These are phyloP conservation scores for Gymnogyps californianus DNA, from an alignment of 2,113 vertebrate species.

Conservation along the genomic window DNA sequence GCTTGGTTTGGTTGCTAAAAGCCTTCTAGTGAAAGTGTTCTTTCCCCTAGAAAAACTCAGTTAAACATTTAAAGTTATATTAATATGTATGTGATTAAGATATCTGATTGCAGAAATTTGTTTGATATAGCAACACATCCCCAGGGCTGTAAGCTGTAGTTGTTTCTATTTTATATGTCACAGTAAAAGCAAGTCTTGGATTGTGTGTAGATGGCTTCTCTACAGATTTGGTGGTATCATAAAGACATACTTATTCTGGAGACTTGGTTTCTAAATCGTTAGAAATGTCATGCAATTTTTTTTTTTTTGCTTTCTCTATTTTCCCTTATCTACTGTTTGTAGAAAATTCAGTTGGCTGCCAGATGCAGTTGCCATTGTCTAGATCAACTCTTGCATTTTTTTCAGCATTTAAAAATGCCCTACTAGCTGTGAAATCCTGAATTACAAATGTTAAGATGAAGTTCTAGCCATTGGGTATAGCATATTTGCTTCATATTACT, in stretches of 20 bases:
- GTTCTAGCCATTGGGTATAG: background rate
- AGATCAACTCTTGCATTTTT: background rate
- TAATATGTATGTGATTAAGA: background rate
- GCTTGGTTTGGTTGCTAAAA: background rate
- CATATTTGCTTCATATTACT: background rate
- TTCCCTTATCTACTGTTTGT: background rate
- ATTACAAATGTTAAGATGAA: background rate
- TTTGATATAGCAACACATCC: background rate
- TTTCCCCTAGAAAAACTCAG: background rate
- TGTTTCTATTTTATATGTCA: background rate
- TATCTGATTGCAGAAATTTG: background rate
- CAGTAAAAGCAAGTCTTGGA: background rate
- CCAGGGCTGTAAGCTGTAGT: background rate
- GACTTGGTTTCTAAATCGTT: background rate
- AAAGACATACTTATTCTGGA: background rate
- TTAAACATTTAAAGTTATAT: background rate
- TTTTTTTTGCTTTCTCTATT: background rate
- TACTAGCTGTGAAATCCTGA: background rate
- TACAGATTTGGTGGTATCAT: background rate
- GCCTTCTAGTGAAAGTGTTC: background rate
- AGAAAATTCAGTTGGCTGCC: background rate
- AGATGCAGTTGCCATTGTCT: background rate
- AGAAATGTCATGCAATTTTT: background rate
- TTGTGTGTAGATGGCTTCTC: background rate
- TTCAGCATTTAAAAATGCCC: background rate